A percentile compares a stretch with the other conserved stretches of the same genome.
These are phyloP conservation scores for Aplodontia rufa DNA, from an alignment of 2,113 vertebrate species.

Conservation along the genomic window DNA sequence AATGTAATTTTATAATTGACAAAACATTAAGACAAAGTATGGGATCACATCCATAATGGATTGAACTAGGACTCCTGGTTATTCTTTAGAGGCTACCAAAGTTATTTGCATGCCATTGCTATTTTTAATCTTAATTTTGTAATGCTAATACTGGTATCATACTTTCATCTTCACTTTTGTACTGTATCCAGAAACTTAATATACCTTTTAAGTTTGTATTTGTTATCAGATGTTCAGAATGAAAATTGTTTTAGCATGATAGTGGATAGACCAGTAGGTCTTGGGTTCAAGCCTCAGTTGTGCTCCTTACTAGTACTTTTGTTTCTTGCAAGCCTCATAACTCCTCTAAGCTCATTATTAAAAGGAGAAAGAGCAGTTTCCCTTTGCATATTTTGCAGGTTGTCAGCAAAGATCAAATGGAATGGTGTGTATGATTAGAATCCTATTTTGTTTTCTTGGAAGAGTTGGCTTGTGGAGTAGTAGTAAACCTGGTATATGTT, in stretches of 20 bases:
- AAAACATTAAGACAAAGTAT: slow-evolving; percentile 32
- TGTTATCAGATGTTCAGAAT: slow-evolving; percentile 44
- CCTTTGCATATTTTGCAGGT: not conserved
- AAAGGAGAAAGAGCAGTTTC: slow-evolving; percentile 30
- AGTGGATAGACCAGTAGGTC: not conserved
- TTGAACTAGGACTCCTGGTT: slow-evolving; percentile 43
- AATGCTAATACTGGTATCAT: not conserved
- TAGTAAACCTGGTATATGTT: not conserved
- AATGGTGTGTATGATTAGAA: not conserved
- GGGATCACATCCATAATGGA: not conserved
- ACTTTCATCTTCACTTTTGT: slow-evolving; percentile 48
- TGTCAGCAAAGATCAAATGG: not conserved
- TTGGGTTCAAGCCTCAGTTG: not conserved
- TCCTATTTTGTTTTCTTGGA: slow-evolving; percentile 18
- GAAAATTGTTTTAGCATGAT: slow-evolving; percentile 10
- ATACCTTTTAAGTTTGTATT: slow-evolving; percentile 23
- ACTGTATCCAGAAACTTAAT: slow-evolving; percentile 23
- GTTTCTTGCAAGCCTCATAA: slow-evolving; percentile 26
- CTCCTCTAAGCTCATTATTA: not conserved
- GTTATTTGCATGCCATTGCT: slow-evolving; percentile 36
- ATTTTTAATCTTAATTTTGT: slow-evolving; percentile 63
- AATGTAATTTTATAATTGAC: slow-evolving; percentile 37
- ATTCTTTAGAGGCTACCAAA: slow-evolving; percentile 49
- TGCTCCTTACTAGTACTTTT: not conserved
- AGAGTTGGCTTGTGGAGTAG: not conserved